Percentiles rank a stretch among this genome's conserved stretches.
These are phyloP conservation scores for Alligator sinensis DNA, from an alignment of 2,113 vertebrate genomes.

Conservation along the genomic window DNA sequence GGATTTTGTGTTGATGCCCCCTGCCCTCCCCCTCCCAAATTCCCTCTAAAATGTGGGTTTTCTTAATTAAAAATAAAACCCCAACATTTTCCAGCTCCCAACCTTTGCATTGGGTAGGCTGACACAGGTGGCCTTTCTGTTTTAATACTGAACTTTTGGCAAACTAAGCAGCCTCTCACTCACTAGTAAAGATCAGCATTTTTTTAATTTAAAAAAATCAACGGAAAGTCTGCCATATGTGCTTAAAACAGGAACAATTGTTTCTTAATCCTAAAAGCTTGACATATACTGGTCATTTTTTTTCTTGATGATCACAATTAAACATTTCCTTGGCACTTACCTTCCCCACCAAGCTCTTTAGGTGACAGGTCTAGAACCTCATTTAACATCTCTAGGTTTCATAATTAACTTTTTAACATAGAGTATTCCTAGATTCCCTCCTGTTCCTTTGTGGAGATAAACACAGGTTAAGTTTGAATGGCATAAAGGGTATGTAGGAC, in stretches of 20 bases:
- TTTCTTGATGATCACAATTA: background rate
- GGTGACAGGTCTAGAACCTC: background rate
- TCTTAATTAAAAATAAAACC: slow-evolving; percentile 21
- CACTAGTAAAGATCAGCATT: slow-evolving; percentile 70
- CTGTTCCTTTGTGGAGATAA: background rate
- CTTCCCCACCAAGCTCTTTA: background rate
- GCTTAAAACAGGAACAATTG: slow-evolving; percentile 37
- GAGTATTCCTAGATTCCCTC: background rate
- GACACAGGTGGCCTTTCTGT: slow-evolving; percentile 77
- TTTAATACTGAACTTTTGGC: slow-evolving; percentile 74
- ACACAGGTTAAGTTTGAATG: background rate
- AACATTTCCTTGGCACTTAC: background rate
- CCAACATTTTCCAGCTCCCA: slow-evolving; percentile 51
- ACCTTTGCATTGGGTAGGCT: slow-evolving; percentile 73
- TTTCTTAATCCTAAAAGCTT: slow-evolving; percentile 26
- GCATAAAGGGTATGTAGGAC: background rate
- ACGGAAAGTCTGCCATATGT: slow-evolving; percentile 78
- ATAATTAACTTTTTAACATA: background rate
- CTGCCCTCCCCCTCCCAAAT: slow-evolving; percentile 41
- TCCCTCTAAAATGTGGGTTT: slow-evolving; percentile 37
- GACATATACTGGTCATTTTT: background rate
- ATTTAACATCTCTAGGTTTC: background rate
- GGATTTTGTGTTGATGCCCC: slow-evolving; percentile 51
- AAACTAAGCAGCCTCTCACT: slow-evolving; percentile 64
- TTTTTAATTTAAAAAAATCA: slow-evolving; percentile 61